Evolutionary conservation across 2,888 invertebrate species (phyloP), one percentile per base, ranked within the genome.

Genomic region (Mimas tiliae): DNA sequence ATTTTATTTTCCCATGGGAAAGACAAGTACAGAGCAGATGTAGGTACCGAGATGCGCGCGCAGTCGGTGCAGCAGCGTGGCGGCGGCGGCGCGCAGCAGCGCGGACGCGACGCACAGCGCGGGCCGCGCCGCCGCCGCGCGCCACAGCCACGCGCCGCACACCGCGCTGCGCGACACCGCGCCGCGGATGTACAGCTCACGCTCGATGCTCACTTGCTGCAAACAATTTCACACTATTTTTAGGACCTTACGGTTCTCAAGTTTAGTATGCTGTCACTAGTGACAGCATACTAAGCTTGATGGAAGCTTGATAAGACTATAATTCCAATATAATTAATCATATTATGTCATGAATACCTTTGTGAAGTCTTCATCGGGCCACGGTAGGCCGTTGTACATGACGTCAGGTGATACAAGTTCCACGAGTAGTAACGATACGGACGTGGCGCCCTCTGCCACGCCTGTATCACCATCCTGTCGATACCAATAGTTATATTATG

Each of bases 351-450:
- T 14, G 27, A 11, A 66, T 83, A 97, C 97, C 91, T 98, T 98
- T 1, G 97, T 96, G 83, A 98, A 98, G 77, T 99, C 98, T 84
- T 99, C 98, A 78, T 99, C 99, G 0, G 98, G 99, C 98, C 99
- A 99, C 0, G 98, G 98, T 69, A 98, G 91, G 0, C 98, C 98
- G 86, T 99, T 99, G 90, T 98, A 99, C 97, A 99, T 98, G 8
- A 99, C 98, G 88, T 99, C 99, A 0, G 99, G 98, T 6, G 98
- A 98, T 0, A 98, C 95, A 73, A 98, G 93, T 85, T 99, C 98
- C 0, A 99, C 98, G 27, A 99, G 87, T n/a, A 98, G 89, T 58
- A 98, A 90, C 0, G 98, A 97, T 6, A 98, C 94, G 64, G 96
- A 95, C 0, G 97, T 96, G 75, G 97, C 95, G 0, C 97, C 96